Conservation (phyloP, 2,113 vertebrate genomes). For the Ceyx cyanopectus region DNA sequence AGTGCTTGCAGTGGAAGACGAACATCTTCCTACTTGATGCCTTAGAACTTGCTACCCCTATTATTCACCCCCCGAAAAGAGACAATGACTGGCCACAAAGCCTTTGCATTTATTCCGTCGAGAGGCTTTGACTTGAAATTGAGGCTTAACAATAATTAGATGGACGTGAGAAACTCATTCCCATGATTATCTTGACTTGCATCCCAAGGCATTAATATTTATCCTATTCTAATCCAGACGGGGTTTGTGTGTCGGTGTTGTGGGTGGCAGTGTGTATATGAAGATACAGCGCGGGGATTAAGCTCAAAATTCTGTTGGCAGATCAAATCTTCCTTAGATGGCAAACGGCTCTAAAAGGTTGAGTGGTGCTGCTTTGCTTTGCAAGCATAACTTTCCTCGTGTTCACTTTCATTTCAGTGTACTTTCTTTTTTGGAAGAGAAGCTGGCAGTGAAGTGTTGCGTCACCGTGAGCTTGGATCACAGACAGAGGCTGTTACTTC, state of each 20-base stretch:
- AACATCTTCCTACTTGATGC: not conserved
- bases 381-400: conserved; percentile 9
- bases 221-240: fast-evolving
- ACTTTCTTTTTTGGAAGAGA: conserved; percentile 59
- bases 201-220: not conserved
- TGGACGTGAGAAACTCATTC: not conserved
- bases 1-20: not conserved
- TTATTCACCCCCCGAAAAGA: not conserved
- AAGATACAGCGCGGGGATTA: not conserved
- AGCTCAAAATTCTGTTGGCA: not conserved
- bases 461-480: not conserved
- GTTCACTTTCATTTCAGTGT: not conserved
- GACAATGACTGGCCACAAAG: not conserved
- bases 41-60: not conserved
- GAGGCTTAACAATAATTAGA: not conserved
- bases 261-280: too few species aligned
- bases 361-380: not conserved
- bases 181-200: not conserved
- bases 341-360: not conserved
- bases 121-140: not conserved
- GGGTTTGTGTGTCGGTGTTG: not conserved
- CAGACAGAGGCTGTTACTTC: not conserved
- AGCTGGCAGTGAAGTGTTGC: conserved; percentile 3
- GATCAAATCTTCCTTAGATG: conserved; percentile 25
- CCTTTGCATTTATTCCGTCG: not conserved